Percentiles rank a stretch among this genome's conserved stretches.
These are phyloP conservation scores for Pseudomyrmex sp. DNA, from an alignment of 1,140 invertebrate species.

Conservation along the genomic window DNA sequence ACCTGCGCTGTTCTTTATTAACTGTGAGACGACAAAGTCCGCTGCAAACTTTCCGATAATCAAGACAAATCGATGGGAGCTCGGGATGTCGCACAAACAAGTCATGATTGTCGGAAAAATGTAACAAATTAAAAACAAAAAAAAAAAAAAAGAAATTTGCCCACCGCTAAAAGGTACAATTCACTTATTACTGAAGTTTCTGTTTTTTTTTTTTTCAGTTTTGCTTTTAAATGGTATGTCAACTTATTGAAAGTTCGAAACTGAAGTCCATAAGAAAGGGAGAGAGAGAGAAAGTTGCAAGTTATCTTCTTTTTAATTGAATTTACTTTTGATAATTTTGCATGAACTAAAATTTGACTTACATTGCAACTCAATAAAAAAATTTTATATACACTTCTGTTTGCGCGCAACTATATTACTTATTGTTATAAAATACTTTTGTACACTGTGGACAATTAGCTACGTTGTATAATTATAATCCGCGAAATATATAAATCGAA, in stretches of 20 bases:
- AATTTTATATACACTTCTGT: too few species aligned
- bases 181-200: not conserved
- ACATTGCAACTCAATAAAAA: too few species aligned
- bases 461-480: not conserved
- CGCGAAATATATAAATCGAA: not conserved
- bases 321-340: too few species aligned
- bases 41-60: not conserved
- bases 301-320: not conserved
- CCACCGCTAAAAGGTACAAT: not conserved
- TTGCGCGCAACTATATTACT: too few species aligned
- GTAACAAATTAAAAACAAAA: too few species aligned
- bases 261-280: not conserved
- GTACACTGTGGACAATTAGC: too few species aligned
- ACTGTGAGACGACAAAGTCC: not conserved
- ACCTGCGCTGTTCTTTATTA: constrained; percentile 18
- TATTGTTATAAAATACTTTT: too few species aligned
- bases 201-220: not conserved
- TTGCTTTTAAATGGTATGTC: not conserved
- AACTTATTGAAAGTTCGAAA: not conserved
- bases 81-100: not conserved
- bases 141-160: not conserved
- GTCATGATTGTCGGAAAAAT: not conserved
- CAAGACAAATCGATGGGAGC: not conserved
- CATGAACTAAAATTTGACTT: too few species aligned
- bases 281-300: too few species aligned